A percentile compares a stretch with the other conserved stretches of the same genome.
phyloP scores from a whole-genome alignment of 2,797 vertebrate genomes.

The Parauchenoglanis ngamensis region DNA sequence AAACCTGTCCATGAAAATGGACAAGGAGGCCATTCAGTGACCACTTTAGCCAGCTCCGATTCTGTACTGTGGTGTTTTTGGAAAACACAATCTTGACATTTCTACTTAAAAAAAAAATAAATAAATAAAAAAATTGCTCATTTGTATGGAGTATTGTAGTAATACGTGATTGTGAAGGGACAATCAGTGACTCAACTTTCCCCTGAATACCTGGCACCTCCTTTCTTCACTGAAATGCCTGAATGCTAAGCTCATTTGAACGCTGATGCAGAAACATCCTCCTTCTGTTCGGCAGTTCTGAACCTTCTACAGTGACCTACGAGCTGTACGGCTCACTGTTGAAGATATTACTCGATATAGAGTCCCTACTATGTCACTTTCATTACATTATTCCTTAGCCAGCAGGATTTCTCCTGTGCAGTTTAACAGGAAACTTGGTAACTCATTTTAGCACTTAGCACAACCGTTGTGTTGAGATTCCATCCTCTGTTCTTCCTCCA shows the following conservation, averaged over 20 bases:
- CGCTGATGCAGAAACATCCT: neutral
- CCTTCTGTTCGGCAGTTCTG: neutral
- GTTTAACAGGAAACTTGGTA: neutral
- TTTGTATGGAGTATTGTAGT: neutral
- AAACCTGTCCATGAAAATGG: neutral
- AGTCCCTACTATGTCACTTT: no score
- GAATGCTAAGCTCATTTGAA: neutral
- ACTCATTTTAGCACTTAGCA: neutral
- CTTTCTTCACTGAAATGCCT: neutral
- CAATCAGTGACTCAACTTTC: neutral
- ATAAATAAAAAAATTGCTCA: no score
- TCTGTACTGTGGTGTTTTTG: neutral
- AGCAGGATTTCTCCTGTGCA: neutral
- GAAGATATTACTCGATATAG: neutral
- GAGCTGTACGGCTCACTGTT: neutral
- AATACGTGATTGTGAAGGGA: neutral
- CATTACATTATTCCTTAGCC: neutral
- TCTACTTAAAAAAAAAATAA: neutral
- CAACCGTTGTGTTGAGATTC: neutral
- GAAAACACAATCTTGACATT: neutral
- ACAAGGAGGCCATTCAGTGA: neutral
- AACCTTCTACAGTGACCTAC: neutral
- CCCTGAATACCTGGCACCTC: neutral
- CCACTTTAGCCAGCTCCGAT: neutral
- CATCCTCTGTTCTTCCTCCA: neutral